Base-by-base conservation (phyloP, 30 jellyfish, hydroid and myxozoan genomes). In the Aurelia aurita region DNA sequence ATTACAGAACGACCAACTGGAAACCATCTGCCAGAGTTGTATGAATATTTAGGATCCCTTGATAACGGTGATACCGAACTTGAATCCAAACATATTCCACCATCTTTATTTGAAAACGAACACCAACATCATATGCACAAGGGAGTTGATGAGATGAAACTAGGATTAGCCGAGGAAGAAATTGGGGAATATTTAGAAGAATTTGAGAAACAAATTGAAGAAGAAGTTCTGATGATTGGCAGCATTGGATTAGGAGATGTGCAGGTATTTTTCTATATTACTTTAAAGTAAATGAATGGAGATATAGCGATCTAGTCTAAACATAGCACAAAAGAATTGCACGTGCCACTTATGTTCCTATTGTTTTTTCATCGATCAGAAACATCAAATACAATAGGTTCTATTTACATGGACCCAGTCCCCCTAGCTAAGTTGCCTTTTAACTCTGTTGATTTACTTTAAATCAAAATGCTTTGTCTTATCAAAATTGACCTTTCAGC, bases 221-320 rank as follows among this genome's bases (percentile, higher is more conserved):
- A 87, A 55, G 98, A 92, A 74, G 89, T 92, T 19, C 82, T 92
- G 6, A 92, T 92, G 98, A 87, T 92, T 82, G 98, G 98, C 1
- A 92, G 69, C 72, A 92, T 92, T 54, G 87, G 96, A 9, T 82
- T 92, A 65, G 92, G 59, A 43, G 98, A 92, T 55, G 95, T 92
- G 16, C 96, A 87, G 98, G 98, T 87, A 63, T 21, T 16, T 12
- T 21, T 7, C 66, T 9, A 1, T 39, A 39, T 39, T 2, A n/a
- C n/a, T n/a, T n/a, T n/a, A n/a, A n/a, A n/a, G n/a, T n/a, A n/a
- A n/a, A n/a, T n/a, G n/a, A n/a, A n/a, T n/a, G n/a, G n/a, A n/a
- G n/a, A n/a, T n/a, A n/a, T n/a, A n/a, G n/a, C n/a, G n/a, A n/a
- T n/a, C n/a, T n/a, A n/a, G n/a, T n/a, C n/a, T n/a, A n/a, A n/a